Evolutionary conservation across 2,113 vertebrate species (phyloP), one percentile per base, ranked within the genome.

Genomic region (Benthochromis sp.): DNA sequence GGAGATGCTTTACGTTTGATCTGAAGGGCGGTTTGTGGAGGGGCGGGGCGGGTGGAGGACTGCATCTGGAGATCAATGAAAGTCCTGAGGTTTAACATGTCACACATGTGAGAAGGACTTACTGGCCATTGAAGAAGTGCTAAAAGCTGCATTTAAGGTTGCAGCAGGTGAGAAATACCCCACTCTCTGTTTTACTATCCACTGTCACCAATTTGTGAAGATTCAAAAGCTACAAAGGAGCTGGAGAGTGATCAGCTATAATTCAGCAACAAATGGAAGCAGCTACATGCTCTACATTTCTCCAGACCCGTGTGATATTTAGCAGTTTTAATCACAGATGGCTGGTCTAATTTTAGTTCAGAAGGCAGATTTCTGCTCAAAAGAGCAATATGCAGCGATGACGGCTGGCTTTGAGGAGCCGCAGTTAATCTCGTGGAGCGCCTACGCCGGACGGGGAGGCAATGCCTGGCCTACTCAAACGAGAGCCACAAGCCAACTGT

Each of bases 301-400:
- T 80, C 45, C 84, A 80, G 61, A 84, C 89, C 29, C 36, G 55
- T 88, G 93, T 82, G 85, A 90, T 89, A 91, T 95, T 85, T 69
- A 85, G 88, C 87, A 24, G 83, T 80, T 95, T 94, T 95, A 95
- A 96, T 96, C 96, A 93, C 94, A 96, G 94, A 95, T 88, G 86
- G 89, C 61, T 36, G 71, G 50, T 94, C 93, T 94, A 96, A 95
- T 90, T 96, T 93, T 95, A 95, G 91, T 91, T 38, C 90, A 82
- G 83, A 92, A 88, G 92, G 81, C 91, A 95, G 89, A 93, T 92
- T 91, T 95, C 86, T 89, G 84, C 71, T 82, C 43, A 86, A 94
- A 93, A 86, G 55, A 85, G 40, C 34, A 63, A 90, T 92, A 81
- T 86, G 87, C 88, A 88, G 88, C 31, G 24, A 73, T 16, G 83